phyloP scores from a whole-genome alignment of 2,113 vertebrate genomes.

The Nansenia antarctica region DNA sequence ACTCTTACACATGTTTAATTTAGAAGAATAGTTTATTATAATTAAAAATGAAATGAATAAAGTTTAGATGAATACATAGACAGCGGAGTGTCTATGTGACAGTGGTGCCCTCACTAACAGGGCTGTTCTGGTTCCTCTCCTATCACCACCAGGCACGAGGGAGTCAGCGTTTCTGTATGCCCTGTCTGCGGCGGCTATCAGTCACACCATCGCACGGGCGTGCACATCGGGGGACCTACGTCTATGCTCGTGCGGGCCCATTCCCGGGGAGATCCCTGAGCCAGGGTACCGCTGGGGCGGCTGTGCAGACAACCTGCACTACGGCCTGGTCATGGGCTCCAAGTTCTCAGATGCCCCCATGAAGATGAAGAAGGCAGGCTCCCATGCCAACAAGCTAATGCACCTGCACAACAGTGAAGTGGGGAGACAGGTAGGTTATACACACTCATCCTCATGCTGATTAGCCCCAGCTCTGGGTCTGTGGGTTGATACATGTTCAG shows the following conservation, averaged over 20 bases:
- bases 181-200: slow-evolving; percentile 93
- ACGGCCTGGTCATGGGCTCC: slow-evolving; percentile 94
- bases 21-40: no score
- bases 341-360: slow-evolving; percentile 98
- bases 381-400: slow-evolving; percentile 98
- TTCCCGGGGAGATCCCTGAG: slow-evolving; percentile 90
- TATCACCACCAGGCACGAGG: slow-evolving; percentile 83
- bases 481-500: background rate
- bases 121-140: background rate
- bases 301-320: slow-evolving; percentile 97
- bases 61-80: background rate
- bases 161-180: slow-evolving; percentile 97
- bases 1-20: no score
- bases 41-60: background rate
- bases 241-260: slow-evolving; percentile 92
- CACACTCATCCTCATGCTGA: background rate
- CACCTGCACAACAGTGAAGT: slow-evolving; percentile 99
- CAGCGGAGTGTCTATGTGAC: background rate
- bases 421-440: slow-evolving; percentile 88
- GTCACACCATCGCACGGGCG: slow-evolving; percentile 94
- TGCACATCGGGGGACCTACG: slow-evolving; percentile 94
- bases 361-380: slow-evolving; percentile 97
- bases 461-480: background rate
- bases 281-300: slow-evolving; percentile 98
- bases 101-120: background rate